phyloP scores from a whole-genome alignment of 2,113 vertebrate genomes.

The Sialia sialis region DNA sequence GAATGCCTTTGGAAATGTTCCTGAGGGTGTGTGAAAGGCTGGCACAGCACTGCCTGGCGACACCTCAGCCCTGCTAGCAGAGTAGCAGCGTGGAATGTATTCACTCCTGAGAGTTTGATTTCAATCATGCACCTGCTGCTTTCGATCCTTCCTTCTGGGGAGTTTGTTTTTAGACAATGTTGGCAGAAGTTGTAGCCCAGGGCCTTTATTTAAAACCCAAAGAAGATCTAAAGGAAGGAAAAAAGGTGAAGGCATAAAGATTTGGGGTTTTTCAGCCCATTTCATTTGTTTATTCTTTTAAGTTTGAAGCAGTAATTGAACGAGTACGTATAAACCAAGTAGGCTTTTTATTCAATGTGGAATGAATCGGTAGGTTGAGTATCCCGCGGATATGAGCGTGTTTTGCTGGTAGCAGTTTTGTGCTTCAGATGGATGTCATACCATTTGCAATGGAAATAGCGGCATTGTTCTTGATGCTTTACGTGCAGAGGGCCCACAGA shows the following conservation, averaged over 20 bases:
- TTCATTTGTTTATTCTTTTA: slow-evolving; percentile 44
- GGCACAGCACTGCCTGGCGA: neutral
- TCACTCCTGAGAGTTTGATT: slow-evolving; percentile 55
- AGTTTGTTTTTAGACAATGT: slow-evolving; percentile 53
- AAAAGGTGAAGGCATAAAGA: neutral
- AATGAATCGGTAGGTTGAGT: neutral
- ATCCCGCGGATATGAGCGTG: neutral
- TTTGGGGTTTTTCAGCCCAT: neutral
- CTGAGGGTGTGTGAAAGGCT: neutral
- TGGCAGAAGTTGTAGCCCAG: slow-evolving; percentile 52
- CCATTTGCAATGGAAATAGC: slow-evolving; percentile 57
- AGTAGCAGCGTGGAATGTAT: neutral
- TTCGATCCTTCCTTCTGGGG: slow-evolving; percentile 58
- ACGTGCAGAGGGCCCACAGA: slow-evolving; percentile 37
- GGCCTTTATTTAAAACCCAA: slow-evolving; percentile 23
- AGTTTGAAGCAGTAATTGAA: neutral
- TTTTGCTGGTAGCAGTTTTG: slow-evolving; percentile 45
- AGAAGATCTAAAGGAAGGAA: neutral
- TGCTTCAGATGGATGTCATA: slow-evolving; percentile 40
- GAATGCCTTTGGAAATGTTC: neutral
- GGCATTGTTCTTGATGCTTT: slow-evolving; percentile 40
- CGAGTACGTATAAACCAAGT: neutral
- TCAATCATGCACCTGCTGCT: slow-evolving; percentile 71
- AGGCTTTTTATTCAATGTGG: neutral
- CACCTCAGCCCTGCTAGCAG: neutral